A percentile compares a stretch with the other conserved stretches of the same genome.
phyloP scores from a whole-genome alignment of 2,888 invertebrate genomes.

The Rhagonycha lutea region DNA sequence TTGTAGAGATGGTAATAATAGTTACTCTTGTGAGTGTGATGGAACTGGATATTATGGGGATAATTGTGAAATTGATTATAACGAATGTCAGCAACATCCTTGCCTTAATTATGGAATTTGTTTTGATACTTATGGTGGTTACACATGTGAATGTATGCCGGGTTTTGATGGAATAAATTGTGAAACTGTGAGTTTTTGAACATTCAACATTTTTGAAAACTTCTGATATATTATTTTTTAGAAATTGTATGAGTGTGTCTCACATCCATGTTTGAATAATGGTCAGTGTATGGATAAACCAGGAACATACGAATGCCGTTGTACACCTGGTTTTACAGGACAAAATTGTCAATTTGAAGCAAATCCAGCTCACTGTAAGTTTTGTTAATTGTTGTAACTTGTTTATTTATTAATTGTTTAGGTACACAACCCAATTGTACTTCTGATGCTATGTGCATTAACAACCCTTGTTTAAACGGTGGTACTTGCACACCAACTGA shows the following conservation, averaged over 20 bases:
- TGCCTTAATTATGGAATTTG: constrained; percentile 76
- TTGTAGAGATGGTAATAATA: constrained; percentile 74
- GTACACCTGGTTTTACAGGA: constrained; percentile 60
- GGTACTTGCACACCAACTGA: constrained; percentile 66
- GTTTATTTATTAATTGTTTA: neutral
- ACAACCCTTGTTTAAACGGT: constrained; percentile 75
- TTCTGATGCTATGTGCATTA: constrained; percentile 63
- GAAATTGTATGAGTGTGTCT: constrained; percentile 62
- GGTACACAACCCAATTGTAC: constrained; percentile 53
- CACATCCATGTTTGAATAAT: constrained; percentile 65
- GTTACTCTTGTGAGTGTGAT: constrained; percentile 78
- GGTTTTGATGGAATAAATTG: constrained; percentile 84
- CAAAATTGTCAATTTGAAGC: constrained; percentile 58
- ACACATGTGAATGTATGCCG: constrained; percentile 74
- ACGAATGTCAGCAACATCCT: constrained; percentile 76
- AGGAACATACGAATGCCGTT: constrained; percentile 62
- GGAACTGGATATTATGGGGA: constrained; percentile 75
- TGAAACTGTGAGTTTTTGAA: constrained; percentile 61
- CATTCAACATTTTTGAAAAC: neutral
- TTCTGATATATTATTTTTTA: constrained; percentile 34
- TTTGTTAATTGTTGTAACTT: neutral
- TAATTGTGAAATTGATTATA: constrained; percentile 76
- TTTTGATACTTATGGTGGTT: constrained; percentile 82
- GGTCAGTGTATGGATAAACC: constrained; percentile 65
- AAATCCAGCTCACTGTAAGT: constrained; percentile 39